Percentiles rank a stretch among this genome's conserved stretches.
phyloP scores from a whole-genome alignment of 1,140 invertebrate species.

The Matsumurasca onukii region DNA sequence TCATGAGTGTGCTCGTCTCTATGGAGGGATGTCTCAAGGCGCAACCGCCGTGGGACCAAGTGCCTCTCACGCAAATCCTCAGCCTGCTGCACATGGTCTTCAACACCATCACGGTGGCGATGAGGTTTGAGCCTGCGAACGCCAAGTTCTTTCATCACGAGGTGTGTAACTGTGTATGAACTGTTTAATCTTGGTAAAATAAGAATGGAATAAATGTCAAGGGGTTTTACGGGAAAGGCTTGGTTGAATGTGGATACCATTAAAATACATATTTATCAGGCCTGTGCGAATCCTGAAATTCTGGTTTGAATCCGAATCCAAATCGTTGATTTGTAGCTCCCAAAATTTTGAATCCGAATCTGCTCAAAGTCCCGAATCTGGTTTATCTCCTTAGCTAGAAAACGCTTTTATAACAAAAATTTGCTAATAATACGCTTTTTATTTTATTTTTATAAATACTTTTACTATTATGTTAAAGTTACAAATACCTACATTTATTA shows the following conservation, averaged over 20 bases:
- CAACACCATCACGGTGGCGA: slow-evolving; percentile 93
- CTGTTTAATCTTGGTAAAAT: not conserved
- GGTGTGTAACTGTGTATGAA: slow-evolving; percentile 55
- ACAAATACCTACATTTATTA: too few species aligned
- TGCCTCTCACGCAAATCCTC: slow-evolving; percentile 59
- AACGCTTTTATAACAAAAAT: too few species aligned
- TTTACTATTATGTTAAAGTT: too few species aligned
- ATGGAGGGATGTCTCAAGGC: slow-evolving; percentile 77
- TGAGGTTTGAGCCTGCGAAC: slow-evolving; percentile 98
- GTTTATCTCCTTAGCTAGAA: not conserved
- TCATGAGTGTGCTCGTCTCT: slow-evolving; percentile 93
- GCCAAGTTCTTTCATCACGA: slow-evolving; percentile 98
- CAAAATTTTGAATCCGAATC: too few species aligned
- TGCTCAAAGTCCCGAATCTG: too few species aligned
- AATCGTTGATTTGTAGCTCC: too few species aligned
- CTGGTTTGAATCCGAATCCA: too few species aligned
- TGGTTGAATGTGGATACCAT: not conserved
- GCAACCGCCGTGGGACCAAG: slow-evolving; percentile 46
- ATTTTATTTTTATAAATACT: too few species aligned
- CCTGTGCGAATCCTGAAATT: too few species aligned
- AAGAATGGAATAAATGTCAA: not conserved
- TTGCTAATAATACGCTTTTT: too few species aligned
- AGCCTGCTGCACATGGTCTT: slow-evolving; percentile 86
- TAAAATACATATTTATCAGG: too few species aligned
- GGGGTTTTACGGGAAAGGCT: not conserved